Evolutionary conservation across 2,888 invertebrate species (phyloP).

Genomic region (Drosophila kuntzei): DNA sequence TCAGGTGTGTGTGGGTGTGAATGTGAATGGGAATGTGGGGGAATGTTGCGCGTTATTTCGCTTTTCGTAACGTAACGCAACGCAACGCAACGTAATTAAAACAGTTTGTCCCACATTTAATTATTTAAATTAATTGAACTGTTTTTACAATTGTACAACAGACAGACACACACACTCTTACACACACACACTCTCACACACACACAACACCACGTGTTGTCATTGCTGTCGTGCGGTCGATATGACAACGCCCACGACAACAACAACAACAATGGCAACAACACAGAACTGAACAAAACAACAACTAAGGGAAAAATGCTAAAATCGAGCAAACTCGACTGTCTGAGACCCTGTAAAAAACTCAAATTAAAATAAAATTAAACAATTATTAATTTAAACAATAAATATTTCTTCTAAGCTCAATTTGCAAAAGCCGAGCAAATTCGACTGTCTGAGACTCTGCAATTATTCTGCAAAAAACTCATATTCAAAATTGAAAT

Average conservation of each 20-base stretch:
- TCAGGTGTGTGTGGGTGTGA: conserved; percentile 15
- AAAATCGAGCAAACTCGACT: background rate
- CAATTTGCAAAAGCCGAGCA: too few species aligned
- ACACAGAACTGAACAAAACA: conserved; percentile 10
- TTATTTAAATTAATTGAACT: conserved; percentile 81
- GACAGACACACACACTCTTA: conserved; percentile 1
- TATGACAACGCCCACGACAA: conserved; percentile 72
- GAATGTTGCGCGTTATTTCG: conserved; percentile 23
- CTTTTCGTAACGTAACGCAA: conserved; percentile 13
- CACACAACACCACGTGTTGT: conserved; percentile 36
- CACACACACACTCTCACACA: conserved; percentile 2
- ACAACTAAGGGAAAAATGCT: background rate
- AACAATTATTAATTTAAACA: too few species aligned
- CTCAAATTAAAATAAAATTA: too few species aligned
- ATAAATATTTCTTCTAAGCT: too few species aligned
- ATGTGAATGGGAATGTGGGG: background rate
- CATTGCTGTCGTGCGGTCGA: conserved; percentile 70
- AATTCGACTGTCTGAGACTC: background rate
- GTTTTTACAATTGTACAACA: conserved; percentile 70
- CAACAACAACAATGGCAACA: conserved; percentile 13
- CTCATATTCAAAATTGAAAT: too few species aligned
- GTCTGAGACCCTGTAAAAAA: background rate
- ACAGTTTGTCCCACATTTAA: conserved; percentile 75
- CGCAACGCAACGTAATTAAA: conserved; percentile 75
- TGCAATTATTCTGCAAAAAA: too few species aligned